Conservation (phyloP, 1,140 invertebrate species). For the Wasmannia auropunctata region DNA sequence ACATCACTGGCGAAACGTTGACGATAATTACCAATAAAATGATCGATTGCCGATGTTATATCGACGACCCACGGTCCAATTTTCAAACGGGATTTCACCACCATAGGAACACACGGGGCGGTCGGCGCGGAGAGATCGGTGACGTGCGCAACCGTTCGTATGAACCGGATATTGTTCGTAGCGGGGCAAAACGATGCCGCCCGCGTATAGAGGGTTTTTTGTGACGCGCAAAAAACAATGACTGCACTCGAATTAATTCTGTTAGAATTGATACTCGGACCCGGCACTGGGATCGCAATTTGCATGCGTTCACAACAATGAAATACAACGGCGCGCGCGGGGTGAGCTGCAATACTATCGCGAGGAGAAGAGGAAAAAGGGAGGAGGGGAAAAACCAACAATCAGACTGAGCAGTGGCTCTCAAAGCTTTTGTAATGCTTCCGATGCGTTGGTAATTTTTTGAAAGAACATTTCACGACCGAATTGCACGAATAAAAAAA, state of each 20-base stretch:
- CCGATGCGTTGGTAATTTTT: neutral
- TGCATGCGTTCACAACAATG: conserved; percentile 79
- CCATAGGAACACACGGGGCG: conserved; percentile 32
- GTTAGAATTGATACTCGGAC: conserved; percentile 77
- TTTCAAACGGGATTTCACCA: conserved; percentile 58
- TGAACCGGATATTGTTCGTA: conserved; percentile 68
- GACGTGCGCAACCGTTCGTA: conserved; percentile 48
- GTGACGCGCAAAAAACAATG: conserved; percentile 78
- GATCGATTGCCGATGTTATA: conserved; percentile 18
- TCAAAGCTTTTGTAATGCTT: conserved; percentile 52
- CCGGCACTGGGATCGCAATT: conserved; percentile 75
- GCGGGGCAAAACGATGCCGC: conserved; percentile 65
- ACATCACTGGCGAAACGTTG: conserved; percentile 28
- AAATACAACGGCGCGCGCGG: conserved; percentile 68
- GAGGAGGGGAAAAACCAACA: conserved; percentile 68
- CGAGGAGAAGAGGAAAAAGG: conserved; percentile 40
- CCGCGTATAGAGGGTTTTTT: conserved; percentile 66
- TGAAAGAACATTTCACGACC: neutral
- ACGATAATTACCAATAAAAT: conserved; percentile 48
- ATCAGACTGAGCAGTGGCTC: conserved; percentile 69
- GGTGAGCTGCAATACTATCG: conserved; percentile 53
- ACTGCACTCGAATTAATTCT: conserved; percentile 78
- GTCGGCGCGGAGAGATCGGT: neutral
- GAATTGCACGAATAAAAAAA: neutral
- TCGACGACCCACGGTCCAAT: conserved; percentile 56